Conservation (phyloP, 2,113 vertebrate species). For the Prinia subflava region DNA sequence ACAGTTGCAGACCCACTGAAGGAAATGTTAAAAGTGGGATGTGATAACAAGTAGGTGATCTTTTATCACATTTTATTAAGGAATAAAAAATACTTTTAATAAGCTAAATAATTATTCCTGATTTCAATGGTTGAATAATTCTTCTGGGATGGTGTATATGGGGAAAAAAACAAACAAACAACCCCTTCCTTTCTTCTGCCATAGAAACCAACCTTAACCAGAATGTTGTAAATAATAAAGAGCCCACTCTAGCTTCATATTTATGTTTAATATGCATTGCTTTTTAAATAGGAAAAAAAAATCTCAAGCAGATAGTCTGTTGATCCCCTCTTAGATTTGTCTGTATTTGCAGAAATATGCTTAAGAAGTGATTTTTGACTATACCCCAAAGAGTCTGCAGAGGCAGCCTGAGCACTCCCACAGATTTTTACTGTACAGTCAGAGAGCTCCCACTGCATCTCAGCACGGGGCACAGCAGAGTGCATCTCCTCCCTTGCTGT, state of each 20-base stretch:
- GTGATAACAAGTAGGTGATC: neutral
- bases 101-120: slow-evolving; percentile 30
- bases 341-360: neutral
- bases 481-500: neutral
- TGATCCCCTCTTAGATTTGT: neutral
- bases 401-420: neutral
- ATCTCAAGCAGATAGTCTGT: neutral
- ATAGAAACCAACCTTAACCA: slow-evolving; percentile 59
- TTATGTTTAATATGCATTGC: slow-evolving; percentile 11
- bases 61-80: slow-evolving; percentile 23
- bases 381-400: neutral
- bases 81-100: slow-evolving; percentile 42
- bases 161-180: neutral
- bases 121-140: slow-evolving; percentile 34
- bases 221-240: slow-evolving; percentile 42
- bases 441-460: neutral
- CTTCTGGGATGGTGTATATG: neutral
- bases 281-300: slow-evolving; percentile 36
- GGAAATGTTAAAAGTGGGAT: neutral
- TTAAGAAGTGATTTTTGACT: neutral
- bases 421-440: neutral
- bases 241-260: slow-evolving; percentile 8
- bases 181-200: slow-evolving; percentile 26
- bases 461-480: neutral
- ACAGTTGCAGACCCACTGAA: neutral